Evolutionary conservation across 2,113 vertebrate genomes (phyloP), one percentile per base, ranked within the genome.

Genomic region (Notothenia coriiceps): DNA sequence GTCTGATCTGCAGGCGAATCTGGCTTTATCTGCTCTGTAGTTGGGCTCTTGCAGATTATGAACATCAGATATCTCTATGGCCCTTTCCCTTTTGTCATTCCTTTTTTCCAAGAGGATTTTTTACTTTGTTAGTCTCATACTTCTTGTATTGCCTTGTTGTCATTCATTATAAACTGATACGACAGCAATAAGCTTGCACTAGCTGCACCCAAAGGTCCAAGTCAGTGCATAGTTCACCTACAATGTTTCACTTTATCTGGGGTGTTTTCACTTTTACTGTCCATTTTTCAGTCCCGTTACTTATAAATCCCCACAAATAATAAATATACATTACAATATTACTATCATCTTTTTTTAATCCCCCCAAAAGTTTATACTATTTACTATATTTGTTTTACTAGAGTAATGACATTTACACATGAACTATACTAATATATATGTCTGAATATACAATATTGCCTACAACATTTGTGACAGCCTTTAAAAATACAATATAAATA

Each of bases 1-100:
- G 79, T 88, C 79, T 74, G 62, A 80, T 77, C 70, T 79, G 69
- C 17, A 70, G 74, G 57, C 12, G 78, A 79, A 71, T 50, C 67
- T 12, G 70, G 62, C 35, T 77, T 80, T 88, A 80, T 61, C 62
- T 65, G 57, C 10, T 61, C 22, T 57, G 33, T 65, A 22, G 54
- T 78, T 83, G 22, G 20, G 49, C 20, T 68, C 46, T 70, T 51
- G 25, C 9, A 61, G 43, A 80, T 74, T 40, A 79, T 70, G 61
- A n/a, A 51, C 25, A 59, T 15, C 15, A 40, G 20, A 46, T n/a
- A 10, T 29, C 1, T 20, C 25, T 43, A 13, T 62, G 40, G 59
- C 14, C 33, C n/a, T 25, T 46, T 13, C 10, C 43, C n/a, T 18
- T 33, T 54, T 15, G 4, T 10, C 14, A 3, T 47, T 29, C 9